phyloP scores from a whole-genome alignment of 2,888 invertebrate genomes.

The Heterodera filipjevi region DNA sequence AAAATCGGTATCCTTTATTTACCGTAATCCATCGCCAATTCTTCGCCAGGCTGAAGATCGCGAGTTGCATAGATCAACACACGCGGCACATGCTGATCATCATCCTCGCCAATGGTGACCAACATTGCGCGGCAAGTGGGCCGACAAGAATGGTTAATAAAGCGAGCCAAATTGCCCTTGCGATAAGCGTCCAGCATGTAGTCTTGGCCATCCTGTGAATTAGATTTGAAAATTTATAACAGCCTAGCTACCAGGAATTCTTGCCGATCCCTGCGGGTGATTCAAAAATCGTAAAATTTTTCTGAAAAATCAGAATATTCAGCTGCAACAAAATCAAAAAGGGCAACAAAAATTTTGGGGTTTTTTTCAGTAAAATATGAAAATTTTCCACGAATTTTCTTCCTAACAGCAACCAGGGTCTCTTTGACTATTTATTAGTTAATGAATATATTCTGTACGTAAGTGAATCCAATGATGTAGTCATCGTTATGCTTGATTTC shows the following conservation, averaged over 20 bases:
- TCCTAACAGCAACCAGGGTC: no score
- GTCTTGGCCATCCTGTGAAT: background rate
- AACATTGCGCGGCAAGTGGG: slow-evolving; percentile 9
- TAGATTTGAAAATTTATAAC: background rate
- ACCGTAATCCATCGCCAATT: slow-evolving; percentile 94
- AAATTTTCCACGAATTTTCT: no score
- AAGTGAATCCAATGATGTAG: slow-evolving; percentile 15
- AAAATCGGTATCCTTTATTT: background rate
- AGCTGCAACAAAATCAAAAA: no score
- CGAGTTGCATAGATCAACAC: slow-evolving; percentile 8
- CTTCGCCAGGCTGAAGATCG: slow-evolving; percentile 74
- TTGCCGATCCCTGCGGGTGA: no score
- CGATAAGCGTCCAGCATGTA: slow-evolving; percentile 13
- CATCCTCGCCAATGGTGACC: background rate
- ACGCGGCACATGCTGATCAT: slow-evolving; percentile 12
- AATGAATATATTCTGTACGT: background rate
- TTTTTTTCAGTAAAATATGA: no score
- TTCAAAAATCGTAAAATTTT: no score
- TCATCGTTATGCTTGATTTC: slow-evolving; percentile 1
- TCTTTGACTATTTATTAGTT: no score
- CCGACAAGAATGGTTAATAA: slow-evolving; percentile 14
- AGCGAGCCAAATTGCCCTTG: slow-evolving; percentile 26
- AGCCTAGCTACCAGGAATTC: no score
- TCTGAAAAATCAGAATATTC: no score
- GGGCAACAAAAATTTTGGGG: no score